Percentiles rank a stretch among this genome's conserved stretches.
Conservation (phyloP, 2,797 vertebrate species). For the Parotocinclus haroldoi region DNA sequence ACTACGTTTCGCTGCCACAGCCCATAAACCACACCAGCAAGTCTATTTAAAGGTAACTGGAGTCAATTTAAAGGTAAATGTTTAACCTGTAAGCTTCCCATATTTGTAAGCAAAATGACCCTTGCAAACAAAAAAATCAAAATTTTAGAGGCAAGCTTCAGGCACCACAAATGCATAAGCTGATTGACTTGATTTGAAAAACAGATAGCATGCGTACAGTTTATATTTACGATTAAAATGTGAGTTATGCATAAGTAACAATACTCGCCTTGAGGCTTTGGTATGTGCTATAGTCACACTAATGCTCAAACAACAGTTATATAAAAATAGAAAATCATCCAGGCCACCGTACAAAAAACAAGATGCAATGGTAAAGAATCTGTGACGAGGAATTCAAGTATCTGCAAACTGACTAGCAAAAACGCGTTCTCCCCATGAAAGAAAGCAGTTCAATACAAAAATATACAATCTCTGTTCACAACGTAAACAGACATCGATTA, state of each 20-base stretch:
- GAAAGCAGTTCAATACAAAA: constrained; percentile 24
- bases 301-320: not conserved
- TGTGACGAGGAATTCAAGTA: not conserved
- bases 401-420: constrained; percentile 5
- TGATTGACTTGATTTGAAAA: too few species aligned
- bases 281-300: constrained; percentile 17
- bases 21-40: too few species aligned
- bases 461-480: constrained; percentile 24
- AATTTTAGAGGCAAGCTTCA: too few species aligned
- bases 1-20: too few species aligned
- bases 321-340: constrained; percentile 14
- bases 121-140: too few species aligned
- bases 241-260: constrained; percentile 4
- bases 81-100: too few species aligned
- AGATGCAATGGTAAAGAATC: not conserved
- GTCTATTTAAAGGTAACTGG: too few species aligned
- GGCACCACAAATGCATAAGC: too few species aligned
- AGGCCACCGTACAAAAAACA: not conserved
- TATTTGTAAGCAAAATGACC: too few species aligned
- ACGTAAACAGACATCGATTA: not conserved
- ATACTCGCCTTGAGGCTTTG: constrained; percentile 20
- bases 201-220: too few species aligned
- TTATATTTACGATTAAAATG: too few species aligned
- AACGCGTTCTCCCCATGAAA: constrained; percentile 9
- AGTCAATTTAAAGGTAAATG: too few species aligned